Evolutionary conservation across 2,888 invertebrate species (phyloP).

Genomic region (Steromphala cineraria): DNA sequence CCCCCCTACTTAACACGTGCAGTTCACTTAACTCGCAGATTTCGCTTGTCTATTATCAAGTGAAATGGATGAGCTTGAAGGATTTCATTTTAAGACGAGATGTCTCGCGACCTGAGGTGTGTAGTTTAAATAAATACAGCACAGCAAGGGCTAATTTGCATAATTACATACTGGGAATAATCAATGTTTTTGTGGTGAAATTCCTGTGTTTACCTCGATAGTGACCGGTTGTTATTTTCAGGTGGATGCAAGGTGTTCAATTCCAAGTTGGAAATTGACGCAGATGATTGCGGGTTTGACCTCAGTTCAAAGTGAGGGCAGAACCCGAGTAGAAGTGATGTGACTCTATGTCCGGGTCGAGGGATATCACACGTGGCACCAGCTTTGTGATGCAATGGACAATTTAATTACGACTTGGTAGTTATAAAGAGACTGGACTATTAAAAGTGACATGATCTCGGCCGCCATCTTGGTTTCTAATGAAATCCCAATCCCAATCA

Average conservation of each 20-base stretch:
- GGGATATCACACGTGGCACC: background rate
- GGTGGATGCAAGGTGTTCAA: conserved; percentile 12
- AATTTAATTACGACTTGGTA: conserved; percentile 10
- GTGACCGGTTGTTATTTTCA: conserved; percentile 7
- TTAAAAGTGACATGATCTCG: background rate
- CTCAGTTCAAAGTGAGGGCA: background rate
- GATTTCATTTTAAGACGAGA: background rate
- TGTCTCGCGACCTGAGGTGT: background rate
- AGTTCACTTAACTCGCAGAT: background rate
- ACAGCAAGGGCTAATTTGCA: background rate
- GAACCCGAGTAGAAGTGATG: background rate
- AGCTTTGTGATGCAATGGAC: conserved; percentile 17
- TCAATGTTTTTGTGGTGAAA: background rate
- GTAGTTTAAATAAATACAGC: conserved; percentile 15
- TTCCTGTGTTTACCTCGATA: conserved; percentile 1
- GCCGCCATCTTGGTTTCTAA: background rate
- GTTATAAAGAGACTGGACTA: background rate
- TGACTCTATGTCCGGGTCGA: background rate
- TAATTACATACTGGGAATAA: background rate
- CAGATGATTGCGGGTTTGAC: background rate
- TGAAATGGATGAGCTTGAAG: background rate
- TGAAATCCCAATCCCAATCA: conserved; percentile 9
- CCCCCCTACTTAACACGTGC: background rate
- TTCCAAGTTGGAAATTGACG: background rate
- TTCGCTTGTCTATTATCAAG: conserved; percentile 6